phyloP scores from a whole-genome alignment of 2,113 vertebrate species.

The Varanus komodoensis region DNA sequence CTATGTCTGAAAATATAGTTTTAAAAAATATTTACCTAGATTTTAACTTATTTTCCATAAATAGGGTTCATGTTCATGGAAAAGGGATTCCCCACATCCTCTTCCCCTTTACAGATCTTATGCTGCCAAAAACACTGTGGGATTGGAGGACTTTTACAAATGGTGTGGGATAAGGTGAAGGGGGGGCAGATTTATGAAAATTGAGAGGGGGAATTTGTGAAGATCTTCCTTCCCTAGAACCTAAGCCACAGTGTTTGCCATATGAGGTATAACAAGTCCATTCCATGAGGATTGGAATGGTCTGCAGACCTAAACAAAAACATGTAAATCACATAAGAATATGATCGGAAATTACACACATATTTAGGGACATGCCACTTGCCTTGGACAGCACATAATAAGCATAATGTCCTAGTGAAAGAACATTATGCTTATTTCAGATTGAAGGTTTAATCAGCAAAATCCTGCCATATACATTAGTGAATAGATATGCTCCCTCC shows the following conservation, averaged over 20 bases:
- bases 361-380: not conserved
- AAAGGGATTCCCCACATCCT: not conserved
- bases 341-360: not conserved
- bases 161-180: not conserved
- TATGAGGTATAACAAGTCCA: not conserved
- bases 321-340: not conserved
- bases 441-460: not conserved
- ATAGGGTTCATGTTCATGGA: not conserved
- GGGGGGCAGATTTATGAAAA: not conserved
- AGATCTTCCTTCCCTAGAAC: not conserved
- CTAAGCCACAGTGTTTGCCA: not conserved
- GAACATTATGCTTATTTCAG: not conserved
- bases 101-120: not conserved
- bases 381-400: not conserved
- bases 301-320: not conserved
- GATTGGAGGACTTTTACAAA: no score
- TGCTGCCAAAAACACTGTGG: not conserved
- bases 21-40: not conserved
- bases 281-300: accelerated
- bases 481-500: not conserved
- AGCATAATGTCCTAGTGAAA: not conserved
- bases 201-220: not conserved
- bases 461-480: not conserved
- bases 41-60: not conserved
- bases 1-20: not conserved